Evolutionary conservation across 1,140 invertebrate genomes (phyloP).

Genomic region (Anagrus nilaparvatae): DNA sequence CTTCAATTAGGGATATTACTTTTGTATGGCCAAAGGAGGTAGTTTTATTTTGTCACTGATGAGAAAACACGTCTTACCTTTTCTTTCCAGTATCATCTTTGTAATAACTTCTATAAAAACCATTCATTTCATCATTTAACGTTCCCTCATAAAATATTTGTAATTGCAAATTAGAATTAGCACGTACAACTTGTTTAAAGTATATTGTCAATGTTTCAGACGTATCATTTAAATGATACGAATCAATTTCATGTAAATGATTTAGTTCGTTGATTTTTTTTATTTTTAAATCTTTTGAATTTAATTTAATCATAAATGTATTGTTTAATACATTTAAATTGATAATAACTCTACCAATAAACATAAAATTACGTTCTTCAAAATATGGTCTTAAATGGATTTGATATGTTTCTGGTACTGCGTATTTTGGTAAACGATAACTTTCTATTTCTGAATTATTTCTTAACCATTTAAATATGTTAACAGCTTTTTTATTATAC

Average conservation of each 20-base stretch:
- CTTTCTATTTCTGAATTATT: constrained; percentile 9
- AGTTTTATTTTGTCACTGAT: not conserved
- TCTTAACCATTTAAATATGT: constrained; percentile 20
- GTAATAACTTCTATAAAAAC: constrained; percentile 57
- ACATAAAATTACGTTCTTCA: constrained; percentile 23
- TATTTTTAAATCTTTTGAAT: constrained; percentile 23
- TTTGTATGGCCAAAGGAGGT: too few species aligned
- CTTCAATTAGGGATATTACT: too few species aligned
- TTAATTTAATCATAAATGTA: constrained; percentile 23
- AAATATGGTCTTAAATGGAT: constrained; percentile 25
- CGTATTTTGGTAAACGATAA: constrained; percentile 26
- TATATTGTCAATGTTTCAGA: constrained; percentile 23
- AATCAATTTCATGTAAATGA: constrained; percentile 16
- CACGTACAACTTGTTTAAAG: not conserved
- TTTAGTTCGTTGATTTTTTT: too few species aligned
- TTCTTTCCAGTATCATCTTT: constrained; percentile 27
- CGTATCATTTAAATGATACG: not conserved
- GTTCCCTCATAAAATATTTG: constrained; percentile 40
- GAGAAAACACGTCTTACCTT: constrained; percentile 20
- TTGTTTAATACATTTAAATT: constrained; percentile 13
- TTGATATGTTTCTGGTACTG: constrained; percentile 25
- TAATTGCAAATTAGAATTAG: constrained; percentile 28
- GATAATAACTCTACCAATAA: constrained; percentile 27
- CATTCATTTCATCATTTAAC: constrained; percentile 45
- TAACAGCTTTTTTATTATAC: constrained; percentile 18